These are phyloP conservation scores for Acinonyx jubatus DNA, from an alignment of 2,113 vertebrate species.

Conservation along the genomic window DNA sequence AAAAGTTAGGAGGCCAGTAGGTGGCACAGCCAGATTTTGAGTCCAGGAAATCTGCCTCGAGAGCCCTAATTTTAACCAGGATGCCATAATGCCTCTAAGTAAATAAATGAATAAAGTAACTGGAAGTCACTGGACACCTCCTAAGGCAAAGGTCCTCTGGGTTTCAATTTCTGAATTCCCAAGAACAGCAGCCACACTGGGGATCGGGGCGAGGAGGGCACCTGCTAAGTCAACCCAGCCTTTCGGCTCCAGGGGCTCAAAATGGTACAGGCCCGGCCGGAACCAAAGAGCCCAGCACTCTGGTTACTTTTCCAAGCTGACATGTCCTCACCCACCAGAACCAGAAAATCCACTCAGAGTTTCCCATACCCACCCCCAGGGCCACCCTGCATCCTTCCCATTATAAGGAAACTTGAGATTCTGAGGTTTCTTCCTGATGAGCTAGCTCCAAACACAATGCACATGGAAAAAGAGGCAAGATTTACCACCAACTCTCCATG, in stretches of 20 bases:
- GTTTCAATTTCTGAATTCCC: neutral
- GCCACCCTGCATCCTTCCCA: constrained; percentile 16
- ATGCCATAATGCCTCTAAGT: neutral
- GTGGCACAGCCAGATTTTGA: neutral
- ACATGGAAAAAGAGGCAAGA: neutral
- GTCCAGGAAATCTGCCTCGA: neutral
- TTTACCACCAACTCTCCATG: neutral
- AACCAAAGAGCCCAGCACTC: neutral
- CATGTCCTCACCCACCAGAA: neutral
- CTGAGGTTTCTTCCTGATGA: neutral
- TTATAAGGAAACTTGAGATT: neutral
- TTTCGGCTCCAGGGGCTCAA: neutral
- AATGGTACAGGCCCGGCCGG: neutral
- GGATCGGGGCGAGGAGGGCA: too few species aligned
- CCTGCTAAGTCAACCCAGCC: neutral
- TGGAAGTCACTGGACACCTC: neutral
- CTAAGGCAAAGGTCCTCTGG: neutral
- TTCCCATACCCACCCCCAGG: neutral
- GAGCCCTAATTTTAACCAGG: neutral
- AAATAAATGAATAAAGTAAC: neutral
- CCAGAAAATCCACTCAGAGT: neutral
- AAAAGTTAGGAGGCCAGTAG: neutral
- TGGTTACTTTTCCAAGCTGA: neutral
- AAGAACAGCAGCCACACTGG: neutral
- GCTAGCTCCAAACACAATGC: neutral